Base-by-base conservation (phyloP, 2,888 invertebrate genomes). In the Leucophenga maculata region DNA sequence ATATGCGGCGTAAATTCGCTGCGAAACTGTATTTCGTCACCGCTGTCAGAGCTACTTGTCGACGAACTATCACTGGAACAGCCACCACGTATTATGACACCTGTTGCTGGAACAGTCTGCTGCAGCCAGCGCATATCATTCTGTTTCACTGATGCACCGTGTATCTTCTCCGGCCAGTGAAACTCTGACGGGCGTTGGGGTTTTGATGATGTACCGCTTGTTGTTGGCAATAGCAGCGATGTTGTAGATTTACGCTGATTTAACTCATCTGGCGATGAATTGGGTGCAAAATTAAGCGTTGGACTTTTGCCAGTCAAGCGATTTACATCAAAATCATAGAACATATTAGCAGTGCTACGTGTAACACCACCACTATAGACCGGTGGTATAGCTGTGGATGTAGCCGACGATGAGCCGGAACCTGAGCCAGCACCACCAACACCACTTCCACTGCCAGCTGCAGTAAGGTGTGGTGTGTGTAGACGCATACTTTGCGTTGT, bases 111-210 rank as follows among this genome's bases (percentile, higher is more conserved):
- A 80, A 80, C 26, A 80, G 73, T 20, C 62, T 85, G 85, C 65
- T 87, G 87, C n/a, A 86, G 86, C 69, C 86, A 84, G 80, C 88
- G 78, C 71, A 88, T 69, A 69, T 88, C 88, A 73, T 89, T 88
- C 72, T 88, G 89, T 74, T 88, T 87, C 32, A 89, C 86, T 1
- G 87, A 82, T 3, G 89, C 88, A 4, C 84, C 89, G 69, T 88
- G 88, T 70, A 89, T 89, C 78, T 88, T 88, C 78, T 89, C 89
- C 0, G 89, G 89, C 89, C 89, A 89, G 57, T 89, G 89, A 74
- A 89, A 89, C 66, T 86, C 87, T 3, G 80, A 77, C 60, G 82
- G 83, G 0, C 82, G 69, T 67, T 82, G 79, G 0, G 80, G 84
- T 70, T 82, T 78, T 50, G 11, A 6, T 6, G 66, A 39, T 26